Conservation (phyloP, 2,888 invertebrate species). For the Gryllus longicercus region DNA sequence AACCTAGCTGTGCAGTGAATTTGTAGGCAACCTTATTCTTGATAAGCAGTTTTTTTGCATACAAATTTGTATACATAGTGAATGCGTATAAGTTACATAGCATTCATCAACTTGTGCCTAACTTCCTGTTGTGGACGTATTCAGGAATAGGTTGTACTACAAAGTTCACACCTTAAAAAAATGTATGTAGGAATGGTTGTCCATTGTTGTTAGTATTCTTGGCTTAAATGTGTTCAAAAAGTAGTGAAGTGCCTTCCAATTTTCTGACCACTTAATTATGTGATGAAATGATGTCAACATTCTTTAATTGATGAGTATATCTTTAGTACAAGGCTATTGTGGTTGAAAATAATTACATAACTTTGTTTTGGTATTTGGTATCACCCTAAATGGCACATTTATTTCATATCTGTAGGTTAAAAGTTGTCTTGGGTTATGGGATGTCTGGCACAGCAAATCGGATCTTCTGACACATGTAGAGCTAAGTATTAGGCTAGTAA, state of each 20-base stretch:
- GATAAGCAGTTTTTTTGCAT: constrained; percentile 39
- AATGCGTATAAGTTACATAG: constrained; percentile 37
- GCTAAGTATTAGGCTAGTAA: constrained; percentile 36
- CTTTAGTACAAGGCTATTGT: constrained; percentile 29
- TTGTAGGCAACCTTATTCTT: constrained; percentile 39
- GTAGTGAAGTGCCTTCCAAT: constrained; percentile 69
- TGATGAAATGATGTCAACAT: constrained; percentile 43
- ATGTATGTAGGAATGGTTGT: constrained; percentile 36
- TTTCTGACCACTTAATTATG: constrained; percentile 49
- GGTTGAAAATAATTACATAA: constrained; percentile 28
- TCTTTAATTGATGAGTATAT: constrained; percentile 35
- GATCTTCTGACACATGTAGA: constrained; percentile 35
- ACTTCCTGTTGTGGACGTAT: constrained; percentile 34
- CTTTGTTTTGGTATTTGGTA: constrained; percentile 51
- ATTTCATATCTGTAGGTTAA: constrained; percentile 38
- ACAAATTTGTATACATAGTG: constrained; percentile 38
- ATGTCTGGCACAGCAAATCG: constrained; percentile 36
- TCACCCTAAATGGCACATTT: constrained; percentile 71
- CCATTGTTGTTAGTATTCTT: constrained; percentile 39
- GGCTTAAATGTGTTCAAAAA: constrained; percentile 66
- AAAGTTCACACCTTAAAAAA: constrained; percentile 36
- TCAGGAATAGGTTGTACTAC: constrained; percentile 39
- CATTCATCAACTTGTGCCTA: constrained; percentile 39
- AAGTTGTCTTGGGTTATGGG: constrained; percentile 32
- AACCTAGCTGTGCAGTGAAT: constrained; percentile 40